phyloP scores from a whole-genome alignment of 2,888 invertebrate genomes.

The Campoplex nolae region DNA sequence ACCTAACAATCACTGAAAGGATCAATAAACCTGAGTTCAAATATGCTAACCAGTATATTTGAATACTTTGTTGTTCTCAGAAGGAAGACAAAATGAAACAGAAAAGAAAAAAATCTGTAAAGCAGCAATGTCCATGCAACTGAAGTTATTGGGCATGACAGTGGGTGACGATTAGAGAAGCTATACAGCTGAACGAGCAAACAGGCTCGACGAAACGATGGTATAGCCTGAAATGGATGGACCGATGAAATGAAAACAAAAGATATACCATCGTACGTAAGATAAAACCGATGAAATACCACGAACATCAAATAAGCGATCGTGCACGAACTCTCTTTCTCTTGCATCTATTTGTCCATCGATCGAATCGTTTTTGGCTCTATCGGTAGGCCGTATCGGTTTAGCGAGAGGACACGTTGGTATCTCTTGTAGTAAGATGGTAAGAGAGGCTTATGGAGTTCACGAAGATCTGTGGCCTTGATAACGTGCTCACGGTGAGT shows the following conservation, averaged over 20 bases:
- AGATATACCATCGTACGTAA: conserved; percentile 14
- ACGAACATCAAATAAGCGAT: conserved; percentile 51
- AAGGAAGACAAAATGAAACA: not conserved
- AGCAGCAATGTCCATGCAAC: not conserved
- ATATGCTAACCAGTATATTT: too few relatives aligned
- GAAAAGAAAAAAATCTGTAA: not conserved
- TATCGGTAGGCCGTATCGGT: conserved; percentile 64
- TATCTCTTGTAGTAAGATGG: conserved; percentile 26
- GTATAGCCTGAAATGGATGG: conserved; percentile 28
- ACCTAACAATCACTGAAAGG: not conserved
- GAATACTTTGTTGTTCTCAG: not conserved
- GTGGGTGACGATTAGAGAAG: not conserved
- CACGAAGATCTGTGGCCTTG: conserved; percentile 64
- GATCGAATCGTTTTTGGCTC: conserved; percentile 68
- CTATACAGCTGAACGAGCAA: conserved; percentile 6
- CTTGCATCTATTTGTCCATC: conserved; percentile 70
- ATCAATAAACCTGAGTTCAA: not conserved
- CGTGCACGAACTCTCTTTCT: conserved; percentile 58
- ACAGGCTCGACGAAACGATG: conserved; percentile 1
- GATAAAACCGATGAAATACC: conserved; percentile 61
- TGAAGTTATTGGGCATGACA: not conserved
- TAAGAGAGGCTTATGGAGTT: conserved; percentile 24
- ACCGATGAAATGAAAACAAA: conserved; percentile 13
- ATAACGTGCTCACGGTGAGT: conserved; percentile 61
- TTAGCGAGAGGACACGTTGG: conserved; percentile 47